Evolutionary conservation across 2,797 vertebrate species (phyloP).

Genomic region (Sus cebifrons): DNA sequence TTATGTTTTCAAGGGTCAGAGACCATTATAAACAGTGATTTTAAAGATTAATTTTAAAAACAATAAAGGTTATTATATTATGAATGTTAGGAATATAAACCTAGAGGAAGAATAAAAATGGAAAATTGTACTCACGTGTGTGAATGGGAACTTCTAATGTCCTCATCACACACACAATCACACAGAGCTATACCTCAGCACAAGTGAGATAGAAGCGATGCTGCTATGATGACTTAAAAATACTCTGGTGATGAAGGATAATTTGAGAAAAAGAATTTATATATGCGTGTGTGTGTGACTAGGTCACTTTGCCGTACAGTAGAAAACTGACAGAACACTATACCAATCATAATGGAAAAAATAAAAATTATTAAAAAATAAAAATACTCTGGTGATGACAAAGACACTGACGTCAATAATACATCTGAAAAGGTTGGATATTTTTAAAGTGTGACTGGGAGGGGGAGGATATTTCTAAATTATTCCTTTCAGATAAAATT

Average conservation of each 20-base stretch:
- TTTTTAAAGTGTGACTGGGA: background rate
- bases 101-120: constrained; percentile 3
- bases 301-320: too few species aligned
- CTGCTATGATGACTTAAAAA: background rate
- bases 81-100: background rate
- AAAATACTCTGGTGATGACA: background rate
- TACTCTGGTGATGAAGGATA: background rate
- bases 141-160: background rate
- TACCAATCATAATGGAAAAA: too few species aligned
- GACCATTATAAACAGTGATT: background rate
- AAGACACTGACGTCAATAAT: background rate
- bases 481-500: background rate
- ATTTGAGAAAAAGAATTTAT: too few species aligned
- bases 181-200: background rate
- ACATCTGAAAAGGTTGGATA: background rate
- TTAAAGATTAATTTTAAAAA: background rate
- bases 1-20: background rate
- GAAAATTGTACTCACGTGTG: background rate
- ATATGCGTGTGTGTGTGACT: too few species aligned
- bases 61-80: background rate
- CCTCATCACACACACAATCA: background rate
- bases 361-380: background rate
- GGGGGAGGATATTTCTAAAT: background rate
- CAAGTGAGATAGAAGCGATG: background rate
- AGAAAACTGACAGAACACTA: too few species aligned